A percentile compares a stretch with the other conserved stretches of the same genome.
phyloP scores from a whole-genome alignment of 2,888 invertebrate genomes.

The Sclerodermus sp. region DNA sequence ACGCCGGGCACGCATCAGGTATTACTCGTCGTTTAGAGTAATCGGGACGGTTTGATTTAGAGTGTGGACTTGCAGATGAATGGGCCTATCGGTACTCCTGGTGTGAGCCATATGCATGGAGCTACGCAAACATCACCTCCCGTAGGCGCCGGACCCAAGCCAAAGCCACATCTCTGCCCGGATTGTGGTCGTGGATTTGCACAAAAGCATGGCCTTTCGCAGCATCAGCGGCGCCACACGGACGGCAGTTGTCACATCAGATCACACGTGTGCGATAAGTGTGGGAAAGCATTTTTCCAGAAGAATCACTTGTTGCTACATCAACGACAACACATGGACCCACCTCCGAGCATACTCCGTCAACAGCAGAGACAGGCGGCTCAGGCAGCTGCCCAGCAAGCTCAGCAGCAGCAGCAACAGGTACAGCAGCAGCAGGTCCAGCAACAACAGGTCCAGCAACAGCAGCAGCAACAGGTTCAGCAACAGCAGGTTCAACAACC shows the following conservation, averaged over 20 bases:
- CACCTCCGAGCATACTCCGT: constrained; percentile 60
- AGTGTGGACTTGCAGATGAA: constrained; percentile 45
- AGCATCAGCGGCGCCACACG: constrained; percentile 79
- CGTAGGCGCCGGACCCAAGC: constrained; percentile 59
- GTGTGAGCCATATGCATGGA: constrained; percentile 55
- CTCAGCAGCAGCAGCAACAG: constrained; percentile 44
- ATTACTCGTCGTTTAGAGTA: constrained; percentile 11
- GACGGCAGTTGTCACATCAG: constrained; percentile 79
- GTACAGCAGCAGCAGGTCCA: constrained; percentile 55
- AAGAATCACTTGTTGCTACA: constrained; percentile 82
- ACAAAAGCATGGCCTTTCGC: constrained; percentile 78
- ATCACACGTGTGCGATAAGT: constrained; percentile 77
- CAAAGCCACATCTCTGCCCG: constrained; percentile 76
- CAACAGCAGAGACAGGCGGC: constrained; percentile 55
- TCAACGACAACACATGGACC: constrained; percentile 78
- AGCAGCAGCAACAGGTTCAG: constrained; percentile 41
- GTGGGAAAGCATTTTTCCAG: constrained; percentile 84
- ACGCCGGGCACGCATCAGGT: constrained; percentile 53
- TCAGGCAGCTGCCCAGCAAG: constrained; percentile 52
- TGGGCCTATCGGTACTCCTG: constrained; percentile 51
- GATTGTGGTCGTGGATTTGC: constrained; percentile 83
- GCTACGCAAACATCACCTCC: constrained; percentile 56
- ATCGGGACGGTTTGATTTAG: background rate
- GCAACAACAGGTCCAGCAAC: constrained; percentile 53
- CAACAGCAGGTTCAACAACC: constrained; percentile 39